Conservation (phyloP, 2,113 vertebrate genomes). For the Megaceryle torquata region DNA sequence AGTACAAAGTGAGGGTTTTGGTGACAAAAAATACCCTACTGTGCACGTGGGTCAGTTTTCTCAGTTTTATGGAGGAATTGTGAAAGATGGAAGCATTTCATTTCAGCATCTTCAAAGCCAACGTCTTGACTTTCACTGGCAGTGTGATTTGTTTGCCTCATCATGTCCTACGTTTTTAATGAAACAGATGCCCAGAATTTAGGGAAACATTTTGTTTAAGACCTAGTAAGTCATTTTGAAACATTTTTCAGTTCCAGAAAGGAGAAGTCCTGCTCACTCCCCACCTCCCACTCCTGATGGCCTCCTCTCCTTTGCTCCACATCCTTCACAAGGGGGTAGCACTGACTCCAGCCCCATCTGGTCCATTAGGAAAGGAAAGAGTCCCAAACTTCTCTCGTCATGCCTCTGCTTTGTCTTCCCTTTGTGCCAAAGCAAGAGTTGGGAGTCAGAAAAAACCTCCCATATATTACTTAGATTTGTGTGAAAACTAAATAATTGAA, state of each 20-base stretch:
- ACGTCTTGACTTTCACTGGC: not conserved
- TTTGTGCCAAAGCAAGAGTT: not conserved
- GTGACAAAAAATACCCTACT: not conserved
- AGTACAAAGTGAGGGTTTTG: not conserved
- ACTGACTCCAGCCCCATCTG: rapidly evolving
- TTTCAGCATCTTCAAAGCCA: not conserved
- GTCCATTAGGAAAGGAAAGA: not conserved
- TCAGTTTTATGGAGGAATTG: not conserved
- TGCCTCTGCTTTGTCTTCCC: not conserved
- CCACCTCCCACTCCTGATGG: not conserved
- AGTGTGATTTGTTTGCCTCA: not conserved
- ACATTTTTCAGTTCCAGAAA: not conserved
- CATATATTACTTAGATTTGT: not conserved
- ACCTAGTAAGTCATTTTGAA: not conserved
- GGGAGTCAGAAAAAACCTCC: not conserved
- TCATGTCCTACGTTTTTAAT: not conserved
- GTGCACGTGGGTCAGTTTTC: not conserved
- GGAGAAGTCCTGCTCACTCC: not conserved
- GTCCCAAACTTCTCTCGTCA: not conserved
- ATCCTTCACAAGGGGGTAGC: not conserved
- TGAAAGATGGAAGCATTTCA: not conserved
- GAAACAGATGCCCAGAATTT: not conserved
- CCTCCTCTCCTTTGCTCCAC: not conserved
- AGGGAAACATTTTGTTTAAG: not conserved
- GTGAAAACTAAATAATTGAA: slow-evolving; percentile 25